Base-by-base conservation (phyloP, 2,797 vertebrate species). In the Sebastes matsubarae region DNA sequence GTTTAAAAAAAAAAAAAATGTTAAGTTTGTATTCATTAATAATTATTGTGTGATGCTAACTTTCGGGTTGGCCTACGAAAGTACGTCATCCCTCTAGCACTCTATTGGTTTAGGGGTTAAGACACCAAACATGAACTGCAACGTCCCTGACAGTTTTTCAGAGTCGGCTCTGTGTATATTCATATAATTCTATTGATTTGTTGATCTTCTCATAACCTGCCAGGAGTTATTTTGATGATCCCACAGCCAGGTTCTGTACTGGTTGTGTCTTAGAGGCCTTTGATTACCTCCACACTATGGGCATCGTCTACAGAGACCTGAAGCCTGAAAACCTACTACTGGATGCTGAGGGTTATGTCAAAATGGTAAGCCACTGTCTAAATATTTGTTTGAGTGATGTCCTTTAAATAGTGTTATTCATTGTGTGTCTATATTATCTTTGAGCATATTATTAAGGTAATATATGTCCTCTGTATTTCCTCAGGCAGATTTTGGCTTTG, bases 261-360 rank as follows among this genome's bases (percentile, higher is more conserved):
- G 92, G 94, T 52, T 96, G 96, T 88, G 95, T 95, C 36, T 77
- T 95, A 55, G 96, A 96, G 82, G 96, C 95, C 20, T 96, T 96
- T 72, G 95, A 96, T 72, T 95, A 96, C 76, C 92, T 96, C 24
- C 96, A 96, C 76, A 79, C 87, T 52, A 85, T 84, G 77, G 95
- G 95, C 59, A 92, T 96, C 20, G 65, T 96, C 75, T 96, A 96
- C 80, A 89, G 96, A 86, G 96, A 96, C 81, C 92, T 96, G 61
- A 96, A 96, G 81, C 96, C 96, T 32, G 96, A 96, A 80, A 96
- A 96, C 86, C 93, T 96, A 34, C 89, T 96, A 4, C 85, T 96
- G 63, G 94, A 96, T 71, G 72, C 87, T 52, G 86, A 94, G 24
- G 96, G 96, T 67, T 96, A 96, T 46, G 90, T 96, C 57, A 96